phyloP scores from a whole-genome alignment of 2,888 invertebrate genomes.

The Petrolisthes cinctipes region DNA sequence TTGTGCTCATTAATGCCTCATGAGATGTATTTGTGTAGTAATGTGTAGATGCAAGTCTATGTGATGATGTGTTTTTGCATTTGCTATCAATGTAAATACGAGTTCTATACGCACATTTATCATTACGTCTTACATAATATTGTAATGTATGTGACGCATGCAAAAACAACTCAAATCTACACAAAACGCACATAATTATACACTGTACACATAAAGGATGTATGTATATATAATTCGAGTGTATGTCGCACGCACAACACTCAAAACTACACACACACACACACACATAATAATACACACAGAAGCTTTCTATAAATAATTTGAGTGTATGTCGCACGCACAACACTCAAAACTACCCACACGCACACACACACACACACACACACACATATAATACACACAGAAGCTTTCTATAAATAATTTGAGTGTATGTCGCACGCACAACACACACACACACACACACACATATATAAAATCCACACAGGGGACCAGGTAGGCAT shows the following conservation, averaged over 20 bases:
- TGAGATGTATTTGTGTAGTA: too few relatives aligned
- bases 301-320: background rate
- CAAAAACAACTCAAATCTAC: background rate
- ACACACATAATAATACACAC: background rate
- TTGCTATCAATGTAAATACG: too few relatives aligned
- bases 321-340: background rate
- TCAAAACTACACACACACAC: background rate
- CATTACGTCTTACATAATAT: too few relatives aligned
- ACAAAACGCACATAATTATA: background rate
- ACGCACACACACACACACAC: constrained; percentile 25
- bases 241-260: background rate
- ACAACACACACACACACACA: background rate
- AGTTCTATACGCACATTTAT: too few relatives aligned
- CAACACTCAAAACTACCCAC: background rate
- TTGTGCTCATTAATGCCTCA: too few relatives aligned
- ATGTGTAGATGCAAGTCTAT: too few relatives aligned
- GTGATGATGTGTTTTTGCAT: too few relatives aligned
- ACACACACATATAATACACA: constrained; percentile 10
- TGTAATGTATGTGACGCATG: background rate
- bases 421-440: background rate
- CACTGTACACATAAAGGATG: background rate
- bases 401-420: background rate
- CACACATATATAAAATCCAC: background rate
- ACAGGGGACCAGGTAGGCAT: background rate
- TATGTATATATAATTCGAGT: background rate